These are phyloP conservation scores for Plagodis dolabraria DNA, from an alignment of 2,888 invertebrate species.

Conservation along the genomic window DNA sequence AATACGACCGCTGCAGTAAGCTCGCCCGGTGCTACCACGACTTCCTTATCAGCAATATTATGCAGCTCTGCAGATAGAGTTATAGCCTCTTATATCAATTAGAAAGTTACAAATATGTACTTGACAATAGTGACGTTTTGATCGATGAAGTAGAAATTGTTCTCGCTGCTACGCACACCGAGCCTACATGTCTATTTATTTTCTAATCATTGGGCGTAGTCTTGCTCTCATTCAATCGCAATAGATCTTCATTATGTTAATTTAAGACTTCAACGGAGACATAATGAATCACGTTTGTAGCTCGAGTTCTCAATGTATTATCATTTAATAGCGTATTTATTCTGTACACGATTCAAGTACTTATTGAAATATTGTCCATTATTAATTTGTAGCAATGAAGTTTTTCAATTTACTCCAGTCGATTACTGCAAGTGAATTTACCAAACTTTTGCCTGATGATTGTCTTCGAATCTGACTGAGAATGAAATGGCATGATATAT, in stretches of 20 bases:
- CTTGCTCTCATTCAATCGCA: conserved; percentile 7
- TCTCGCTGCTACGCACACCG: conserved; percentile 41
- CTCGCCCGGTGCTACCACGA: conserved; percentile 44
- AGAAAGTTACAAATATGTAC: conserved; percentile 61
- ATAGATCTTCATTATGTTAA: conserved; percentile 14
- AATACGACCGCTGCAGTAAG: conserved; percentile 18
- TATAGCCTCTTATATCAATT: conserved; percentile 58
- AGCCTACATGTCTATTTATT: conserved; percentile 25
- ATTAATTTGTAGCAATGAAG: no score
- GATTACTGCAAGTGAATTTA: background rate
- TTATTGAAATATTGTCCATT: no score
- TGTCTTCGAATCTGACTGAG: background rate
- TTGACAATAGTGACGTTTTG: conserved; percentile 57
- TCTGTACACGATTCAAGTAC: no score
- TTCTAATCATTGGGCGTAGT: conserved; percentile 14
- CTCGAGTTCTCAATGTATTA: background rate
- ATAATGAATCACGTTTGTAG: conserved; percentile 6
- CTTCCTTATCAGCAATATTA: conserved; percentile 47
- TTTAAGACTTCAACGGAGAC: conserved; percentile 7
- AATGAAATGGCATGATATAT: background rate
- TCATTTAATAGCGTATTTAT: no score
- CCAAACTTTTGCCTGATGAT: background rate
- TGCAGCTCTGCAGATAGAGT: conserved; percentile 43
- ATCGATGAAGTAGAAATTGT: conserved; percentile 54
- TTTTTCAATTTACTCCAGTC: no score